Percentiles rank a stretch among this genome's conserved stretches.
These are phyloP conservation scores for Prochilodus magdalenae DNA, from an alignment of 2,113 vertebrate genomes.

Conservation along the genomic window DNA sequence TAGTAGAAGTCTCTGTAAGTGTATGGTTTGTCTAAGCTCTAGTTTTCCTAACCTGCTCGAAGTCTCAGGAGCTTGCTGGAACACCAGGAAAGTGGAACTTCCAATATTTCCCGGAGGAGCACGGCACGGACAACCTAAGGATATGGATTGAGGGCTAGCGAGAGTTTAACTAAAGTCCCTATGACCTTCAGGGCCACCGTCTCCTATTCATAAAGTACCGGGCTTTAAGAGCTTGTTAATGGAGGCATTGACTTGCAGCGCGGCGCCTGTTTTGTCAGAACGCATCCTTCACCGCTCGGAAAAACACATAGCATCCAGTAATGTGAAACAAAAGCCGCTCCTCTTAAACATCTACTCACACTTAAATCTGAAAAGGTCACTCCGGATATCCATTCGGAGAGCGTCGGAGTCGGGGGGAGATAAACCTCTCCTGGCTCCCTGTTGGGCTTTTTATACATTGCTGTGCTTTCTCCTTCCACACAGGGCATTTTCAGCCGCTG, in stretches of 20 bases:
- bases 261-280: slow-evolving; percentile 24
- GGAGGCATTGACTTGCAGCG: slow-evolving; percentile 44
- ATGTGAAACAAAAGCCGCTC: slow-evolving; percentile 42
- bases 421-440: not conserved
- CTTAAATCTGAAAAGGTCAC: slow-evolving; percentile 47
- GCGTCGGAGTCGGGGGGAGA: not conserved
- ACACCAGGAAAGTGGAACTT: slow-evolving; percentile 1
- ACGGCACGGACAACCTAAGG: not conserved
- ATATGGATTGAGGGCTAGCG: slow-evolving; percentile 17
- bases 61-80: not conserved
- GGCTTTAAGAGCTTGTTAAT: slow-evolving; percentile 50
- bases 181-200: slow-evolving; percentile 49
- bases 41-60: not conserved
- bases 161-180: slow-evolving; percentile 17
- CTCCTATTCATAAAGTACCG: slow-evolving; percentile 40
- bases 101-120: slow-evolving; percentile 17
- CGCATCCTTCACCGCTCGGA: slow-evolving; percentile 6
- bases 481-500: not conserved
- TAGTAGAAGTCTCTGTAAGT: no score
- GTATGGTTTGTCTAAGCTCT: no score
- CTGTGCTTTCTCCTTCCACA: not conserved
- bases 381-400: not conserved
- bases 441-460: not conserved
- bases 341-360: slow-evolving; percentile 26
- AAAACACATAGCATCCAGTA: not conserved